Base-by-base conservation (phyloP, 2,888 invertebrate species). In the Drosophila leonis region DNA sequence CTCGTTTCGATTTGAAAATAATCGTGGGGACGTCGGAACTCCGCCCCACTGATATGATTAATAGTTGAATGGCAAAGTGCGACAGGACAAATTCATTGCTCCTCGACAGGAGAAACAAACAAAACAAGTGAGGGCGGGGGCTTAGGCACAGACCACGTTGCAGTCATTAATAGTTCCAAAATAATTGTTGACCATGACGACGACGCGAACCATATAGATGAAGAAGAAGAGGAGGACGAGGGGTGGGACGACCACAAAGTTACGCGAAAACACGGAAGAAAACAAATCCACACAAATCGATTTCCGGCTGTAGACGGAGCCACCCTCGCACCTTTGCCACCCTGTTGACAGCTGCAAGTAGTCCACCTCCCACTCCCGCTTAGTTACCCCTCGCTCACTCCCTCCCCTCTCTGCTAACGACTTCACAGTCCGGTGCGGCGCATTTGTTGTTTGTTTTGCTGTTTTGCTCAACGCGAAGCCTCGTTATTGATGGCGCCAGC, bases 211-310 rank as follows among this genome's bases (percentile, higher is more conserved):
- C 9, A 35, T 4, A 24, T 9, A 4, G 35, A 27, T 4, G 27
- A 27, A 6, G 37, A 27, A 6, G 37, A 33, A 18, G 33, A 41
- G 0, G 8, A 9, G 8, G 12, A 4, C 15, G 44, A 13, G 44
- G 35, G 31, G 59, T 29, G 15, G 18, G 59, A 55, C 64, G 57
- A 68, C 78, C 76, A 71, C 55, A 70, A 68, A 78, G 79, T 73
- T 68, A 61, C 68, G 78, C 74, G 75, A 78, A 79, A 80, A 84
- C 82, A 83, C 78, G 72, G 75, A 49, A 33, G 74, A 84, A 69
- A 89, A 87, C 89, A 86, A 89, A 89, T 87, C 85, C 80, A 79
- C 82, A 88, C 87, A 85, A 85, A 85, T 85, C 89, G 89, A 88
- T 85, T 85, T 85, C 89, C 84, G 71, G 66, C 65, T 49, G 24